A percentile compares a stretch with the other conserved stretches of the same genome.
Conservation (phyloP, 2,888 invertebrate species). For the Eupithecia dodoneata region DNA sequence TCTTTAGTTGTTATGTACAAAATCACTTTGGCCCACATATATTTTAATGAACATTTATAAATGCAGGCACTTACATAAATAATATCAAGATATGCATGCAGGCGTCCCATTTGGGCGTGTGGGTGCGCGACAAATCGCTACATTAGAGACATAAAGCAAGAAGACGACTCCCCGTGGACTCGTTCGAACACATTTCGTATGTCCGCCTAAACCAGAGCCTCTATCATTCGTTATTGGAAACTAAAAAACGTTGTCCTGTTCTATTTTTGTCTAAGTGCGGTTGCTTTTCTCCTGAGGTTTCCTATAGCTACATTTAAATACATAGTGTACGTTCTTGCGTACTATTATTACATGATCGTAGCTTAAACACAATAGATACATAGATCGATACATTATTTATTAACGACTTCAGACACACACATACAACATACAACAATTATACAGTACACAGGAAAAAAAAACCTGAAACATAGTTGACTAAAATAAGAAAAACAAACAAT, state of each 20-base stretch:
- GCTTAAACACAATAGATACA: too few relatives aligned
- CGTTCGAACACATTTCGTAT: slow-evolving; percentile 51
- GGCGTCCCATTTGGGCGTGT: slow-evolving; percentile 29
- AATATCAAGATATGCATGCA: slow-evolving; percentile 24
- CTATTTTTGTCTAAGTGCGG: slow-evolving; percentile 52
- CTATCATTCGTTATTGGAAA: slow-evolving; percentile 70
- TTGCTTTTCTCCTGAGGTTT: not conserved
- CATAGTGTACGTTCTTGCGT: not conserved
- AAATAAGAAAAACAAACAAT: too few relatives aligned
- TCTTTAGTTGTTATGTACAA: not conserved
- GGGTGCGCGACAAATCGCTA: slow-evolving; percentile 48
- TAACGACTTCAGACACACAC: too few relatives aligned
- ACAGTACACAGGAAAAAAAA: too few relatives aligned
- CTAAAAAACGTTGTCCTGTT: slow-evolving; percentile 63
- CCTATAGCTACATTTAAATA: not conserved
- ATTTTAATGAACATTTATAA: not conserved
- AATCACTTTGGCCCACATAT: not conserved
- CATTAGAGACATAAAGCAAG: slow-evolving; percentile 64
- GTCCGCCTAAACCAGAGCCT: slow-evolving; percentile 55
- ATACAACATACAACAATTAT: too few relatives aligned
- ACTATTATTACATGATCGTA: not conserved
- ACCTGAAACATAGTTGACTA: too few relatives aligned
- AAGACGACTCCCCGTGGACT: slow-evolving; percentile 59
- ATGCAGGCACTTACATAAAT: slow-evolving; percentile 8
- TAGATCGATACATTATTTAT: too few relatives aligned